phyloP scores from a whole-genome alignment of 2,888 invertebrate genomes.

The Pantelozetes paolii region DNA sequence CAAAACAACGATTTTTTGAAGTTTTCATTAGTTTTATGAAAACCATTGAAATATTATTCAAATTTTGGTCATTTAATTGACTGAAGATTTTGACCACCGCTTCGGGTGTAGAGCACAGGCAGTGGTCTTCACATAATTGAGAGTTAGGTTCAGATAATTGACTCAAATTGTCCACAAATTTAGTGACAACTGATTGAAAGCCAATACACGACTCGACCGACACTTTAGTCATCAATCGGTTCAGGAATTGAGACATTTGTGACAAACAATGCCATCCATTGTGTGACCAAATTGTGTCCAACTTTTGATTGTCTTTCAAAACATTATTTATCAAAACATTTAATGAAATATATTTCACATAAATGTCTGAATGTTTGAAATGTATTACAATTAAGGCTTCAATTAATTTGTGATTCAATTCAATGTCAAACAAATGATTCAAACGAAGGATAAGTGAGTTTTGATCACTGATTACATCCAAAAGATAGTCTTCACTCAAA shows the following conservation, averaged over 20 bases:
- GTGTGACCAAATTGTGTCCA: background rate
- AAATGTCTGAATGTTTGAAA: slow-evolving; percentile 20
- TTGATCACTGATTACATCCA: background rate
- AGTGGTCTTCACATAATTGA: slow-evolving; percentile 13
- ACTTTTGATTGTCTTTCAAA: background rate
- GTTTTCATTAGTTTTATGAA: background rate
- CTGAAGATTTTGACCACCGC: background rate
- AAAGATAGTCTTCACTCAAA: background rate
- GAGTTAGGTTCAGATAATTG: background rate
- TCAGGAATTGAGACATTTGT: slow-evolving; percentile 12
- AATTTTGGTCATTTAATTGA: background rate
- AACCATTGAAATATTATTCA: background rate
- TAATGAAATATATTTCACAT: background rate
- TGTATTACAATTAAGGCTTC: background rate
- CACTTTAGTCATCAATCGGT: background rate
- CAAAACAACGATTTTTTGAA: slow-evolving; percentile 11
- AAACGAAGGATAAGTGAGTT: slow-evolving; percentile 1
- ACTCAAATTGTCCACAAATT: background rate
- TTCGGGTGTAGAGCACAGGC: background rate
- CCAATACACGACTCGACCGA: background rate
- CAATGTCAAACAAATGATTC: background rate
- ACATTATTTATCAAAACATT: slow-evolving; percentile 10
- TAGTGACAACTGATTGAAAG: background rate
- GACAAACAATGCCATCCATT: slow-evolving; percentile 27
- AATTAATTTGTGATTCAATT: background rate